phyloP scores from a whole-genome alignment of 2,113 vertebrate species.

The Engraulis encrasicolus region DNA sequence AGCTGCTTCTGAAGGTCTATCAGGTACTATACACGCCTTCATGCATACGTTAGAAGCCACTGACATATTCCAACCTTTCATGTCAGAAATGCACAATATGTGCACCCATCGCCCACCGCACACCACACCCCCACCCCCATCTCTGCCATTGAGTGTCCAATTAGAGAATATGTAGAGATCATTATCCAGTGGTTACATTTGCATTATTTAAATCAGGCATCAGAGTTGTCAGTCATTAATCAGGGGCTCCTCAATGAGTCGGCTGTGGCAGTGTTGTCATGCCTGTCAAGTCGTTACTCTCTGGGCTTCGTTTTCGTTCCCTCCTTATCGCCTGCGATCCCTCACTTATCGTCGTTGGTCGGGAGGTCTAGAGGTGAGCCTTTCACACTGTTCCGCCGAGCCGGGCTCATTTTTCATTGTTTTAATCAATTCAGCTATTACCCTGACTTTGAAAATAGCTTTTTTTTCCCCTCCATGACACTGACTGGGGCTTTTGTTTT shows the following conservation, averaged over 20 bases:
- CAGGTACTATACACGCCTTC: neutral
- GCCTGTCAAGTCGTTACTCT: conserved; percentile 81
- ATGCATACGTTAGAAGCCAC: conserved; percentile 4
- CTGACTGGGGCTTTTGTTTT: conserved; percentile 31
- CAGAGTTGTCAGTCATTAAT: conserved; percentile 83
- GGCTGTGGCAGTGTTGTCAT: conserved; percentile 79
- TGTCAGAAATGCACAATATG: conserved; percentile 26
- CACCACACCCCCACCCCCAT: too few species aligned
- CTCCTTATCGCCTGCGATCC: conserved; percentile 80
- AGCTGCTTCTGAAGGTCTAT: neutral
- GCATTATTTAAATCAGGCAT: conserved; percentile 73
- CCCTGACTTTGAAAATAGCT: conserved; percentile 23
- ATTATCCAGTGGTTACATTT: conserved; percentile 72
- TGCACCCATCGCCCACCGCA: conserved; percentile 16
- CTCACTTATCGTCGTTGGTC: conserved; percentile 76
- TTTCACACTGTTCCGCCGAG: conserved; percentile 43
- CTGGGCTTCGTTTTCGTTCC: conserved; percentile 68
- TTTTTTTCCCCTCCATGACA: conserved; percentile 44
- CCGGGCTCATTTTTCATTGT: conserved; percentile 32
- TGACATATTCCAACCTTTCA: conserved; percentile 33
- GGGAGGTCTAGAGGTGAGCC: conserved; percentile 73
- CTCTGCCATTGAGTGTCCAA: conserved; percentile 62
- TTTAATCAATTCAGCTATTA: conserved; percentile 28
- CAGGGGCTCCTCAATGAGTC: conserved; percentile 77
- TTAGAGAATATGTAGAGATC: conserved; percentile 66